Percentiles rank a stretch among this genome's conserved stretches.
Conservation (phyloP, 2,888 invertebrate genomes). For the Drosophila nigricruria region DNA sequence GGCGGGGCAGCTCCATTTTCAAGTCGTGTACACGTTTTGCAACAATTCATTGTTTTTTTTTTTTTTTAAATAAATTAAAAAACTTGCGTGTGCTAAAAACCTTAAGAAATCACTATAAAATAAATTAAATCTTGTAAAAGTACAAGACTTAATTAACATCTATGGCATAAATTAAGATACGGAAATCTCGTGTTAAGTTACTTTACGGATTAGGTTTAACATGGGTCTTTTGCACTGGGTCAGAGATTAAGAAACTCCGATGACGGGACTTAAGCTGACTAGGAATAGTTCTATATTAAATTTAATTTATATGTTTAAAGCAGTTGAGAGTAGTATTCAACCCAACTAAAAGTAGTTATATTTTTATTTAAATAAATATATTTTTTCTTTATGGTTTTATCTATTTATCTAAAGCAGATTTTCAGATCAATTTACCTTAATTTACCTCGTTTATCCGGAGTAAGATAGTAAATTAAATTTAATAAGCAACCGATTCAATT, state of each 20-base stretch:
- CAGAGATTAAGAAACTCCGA: not conserved
- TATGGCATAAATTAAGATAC: not conserved
- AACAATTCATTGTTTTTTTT: not conserved
- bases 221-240: not conserved
- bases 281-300: not conserved
- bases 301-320: too few species aligned
- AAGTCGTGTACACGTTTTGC: not conserved
- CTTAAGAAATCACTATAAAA: not conserved
- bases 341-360: not conserved
- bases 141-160: not conserved
- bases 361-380: not conserved
- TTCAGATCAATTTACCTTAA: not conserved
- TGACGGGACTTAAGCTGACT: not conserved
- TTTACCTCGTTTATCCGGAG: not conserved
- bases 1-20: not conserved
- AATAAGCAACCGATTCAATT: not conserved
- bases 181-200: not conserved
- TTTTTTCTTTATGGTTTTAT: not conserved
- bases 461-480: constrained; percentile 3
- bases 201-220: not conserved
- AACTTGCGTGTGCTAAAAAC: not conserved
- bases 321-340: too few species aligned
- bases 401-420: not conserved
- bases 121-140: not conserved
- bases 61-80: not conserved